Conservation (phyloP, 2,888 invertebrate species). For the Drosophila hawaiiensis region DNA sequence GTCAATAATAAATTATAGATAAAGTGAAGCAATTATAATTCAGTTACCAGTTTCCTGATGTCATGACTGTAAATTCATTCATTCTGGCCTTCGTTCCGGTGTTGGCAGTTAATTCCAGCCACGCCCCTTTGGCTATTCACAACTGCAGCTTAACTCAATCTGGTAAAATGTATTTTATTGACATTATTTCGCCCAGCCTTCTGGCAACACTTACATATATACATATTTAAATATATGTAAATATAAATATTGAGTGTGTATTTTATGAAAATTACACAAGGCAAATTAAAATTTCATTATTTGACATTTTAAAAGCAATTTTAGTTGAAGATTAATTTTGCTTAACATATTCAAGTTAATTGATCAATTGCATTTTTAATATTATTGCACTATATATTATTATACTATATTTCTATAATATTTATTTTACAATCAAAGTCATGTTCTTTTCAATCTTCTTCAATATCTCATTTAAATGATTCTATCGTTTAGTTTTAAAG, state of each 20-base stretch:
- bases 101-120: neutral
- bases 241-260: neutral
- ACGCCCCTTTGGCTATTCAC: slow-evolving; percentile 4
- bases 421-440: neutral
- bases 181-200: slow-evolving; percentile 30
- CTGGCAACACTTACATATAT: neutral
- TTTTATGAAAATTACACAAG: slow-evolving; percentile 37
- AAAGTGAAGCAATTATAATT: slow-evolving; percentile 32
- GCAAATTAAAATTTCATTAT: slow-evolving; percentile 59
- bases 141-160: slow-evolving; percentile 27
- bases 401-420: neutral
- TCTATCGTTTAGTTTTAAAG: neutral
- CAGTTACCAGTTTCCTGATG: slow-evolving; percentile 11
- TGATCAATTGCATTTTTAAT: neutral
- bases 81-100: slow-evolving; percentile 3
- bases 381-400: neutral
- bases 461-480: neutral
- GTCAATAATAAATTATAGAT: slow-evolving; percentile 52
- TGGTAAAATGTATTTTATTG: slow-evolving; percentile 53
- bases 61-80: slow-evolving; percentile 10
- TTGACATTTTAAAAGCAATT: slow-evolving; percentile 49
- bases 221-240: neutral
- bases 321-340: slow-evolving; percentile 14
- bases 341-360: too few species aligned
- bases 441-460: neutral